These are phyloP conservation scores for Scartelaos histophorus DNA, from an alignment of 2,113 vertebrate species.

Conservation along the genomic window DNA sequence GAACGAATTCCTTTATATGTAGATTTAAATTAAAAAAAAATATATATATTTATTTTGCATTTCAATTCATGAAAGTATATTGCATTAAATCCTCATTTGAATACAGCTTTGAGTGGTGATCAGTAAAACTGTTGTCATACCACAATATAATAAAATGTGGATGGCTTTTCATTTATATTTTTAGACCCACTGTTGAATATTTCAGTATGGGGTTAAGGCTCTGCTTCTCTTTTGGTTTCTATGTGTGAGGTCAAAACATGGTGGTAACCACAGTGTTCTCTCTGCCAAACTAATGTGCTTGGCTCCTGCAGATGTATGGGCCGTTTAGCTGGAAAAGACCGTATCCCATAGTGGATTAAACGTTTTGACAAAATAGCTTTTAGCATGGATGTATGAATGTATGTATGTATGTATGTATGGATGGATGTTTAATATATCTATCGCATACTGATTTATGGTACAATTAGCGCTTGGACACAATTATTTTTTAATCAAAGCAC, in stretches of 20 bases:
- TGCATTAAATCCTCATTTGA: too few species aligned
- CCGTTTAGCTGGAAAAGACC: background rate
- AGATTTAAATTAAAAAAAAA: too few species aligned
- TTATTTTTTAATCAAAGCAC: background rate
- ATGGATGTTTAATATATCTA: too few species aligned
- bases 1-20: too few species aligned
- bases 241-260: conserved; percentile 45
- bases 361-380: background rate
- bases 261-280: conserved; percentile 39
- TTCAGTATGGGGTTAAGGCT: conserved; percentile 42
- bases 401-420: too few species aligned
- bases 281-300: background rate
- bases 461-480: background rate
- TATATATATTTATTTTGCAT: too few species aligned
- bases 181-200: conserved; percentile 36
- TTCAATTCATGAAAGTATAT: too few species aligned
- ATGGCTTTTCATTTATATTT: background rate
- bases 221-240: conserved; percentile 39
- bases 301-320: background rate
- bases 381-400: too few species aligned
- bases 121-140: too few species aligned
- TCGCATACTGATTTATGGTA: background rate
- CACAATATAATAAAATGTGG: background rate
- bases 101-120: too few species aligned
- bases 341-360: background rate